A percentile compares a stretch with the other conserved stretches of the same genome.
Conservation (phyloP, 2,888 invertebrate species). For the Perithous albicinctus region DNA sequence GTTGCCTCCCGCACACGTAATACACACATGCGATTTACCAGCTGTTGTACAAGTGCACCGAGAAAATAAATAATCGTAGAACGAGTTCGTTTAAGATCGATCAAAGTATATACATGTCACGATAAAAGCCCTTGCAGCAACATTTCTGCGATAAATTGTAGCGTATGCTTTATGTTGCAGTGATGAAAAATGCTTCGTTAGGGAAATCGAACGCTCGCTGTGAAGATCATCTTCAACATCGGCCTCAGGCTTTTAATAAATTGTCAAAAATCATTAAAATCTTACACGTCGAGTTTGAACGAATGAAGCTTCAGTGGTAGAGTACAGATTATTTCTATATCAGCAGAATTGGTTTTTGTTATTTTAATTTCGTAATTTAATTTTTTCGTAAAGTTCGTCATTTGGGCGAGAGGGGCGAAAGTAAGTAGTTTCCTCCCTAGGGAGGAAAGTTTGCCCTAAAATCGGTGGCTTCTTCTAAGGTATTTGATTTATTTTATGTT, state of each 20-base stretch:
- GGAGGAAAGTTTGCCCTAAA: too few species aligned
- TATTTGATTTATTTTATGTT: too few species aligned
- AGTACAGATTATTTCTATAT: too few species aligned
- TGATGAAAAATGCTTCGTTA: conserved; percentile 28
- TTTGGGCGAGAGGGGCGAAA: too few species aligned
- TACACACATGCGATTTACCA: neutral
- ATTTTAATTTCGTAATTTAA: too few species aligned
- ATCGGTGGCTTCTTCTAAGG: too few species aligned
- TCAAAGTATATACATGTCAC: conserved; percentile 15
- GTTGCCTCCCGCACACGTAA: conserved; percentile 1
- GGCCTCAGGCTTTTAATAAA: neutral
- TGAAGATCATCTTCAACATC: neutral
- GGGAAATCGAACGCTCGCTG: neutral
- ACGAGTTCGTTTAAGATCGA: conserved; percentile 37
- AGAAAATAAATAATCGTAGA: conserved; percentile 26
- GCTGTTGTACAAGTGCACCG: neutral
- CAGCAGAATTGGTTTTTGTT: too few species aligned
- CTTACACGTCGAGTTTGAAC: too few species aligned
- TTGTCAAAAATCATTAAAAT: neutral
- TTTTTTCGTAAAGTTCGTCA: too few species aligned
- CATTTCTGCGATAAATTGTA: conserved; percentile 11
- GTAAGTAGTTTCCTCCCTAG: too few species aligned
- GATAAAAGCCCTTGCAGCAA: neutral
- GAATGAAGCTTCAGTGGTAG: too few species aligned
- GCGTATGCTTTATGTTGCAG: neutral